These are phyloP conservation scores for Drosophila ohnishii DNA, from an alignment of 1,140 invertebrate genomes.

Conservation along the genomic window DNA sequence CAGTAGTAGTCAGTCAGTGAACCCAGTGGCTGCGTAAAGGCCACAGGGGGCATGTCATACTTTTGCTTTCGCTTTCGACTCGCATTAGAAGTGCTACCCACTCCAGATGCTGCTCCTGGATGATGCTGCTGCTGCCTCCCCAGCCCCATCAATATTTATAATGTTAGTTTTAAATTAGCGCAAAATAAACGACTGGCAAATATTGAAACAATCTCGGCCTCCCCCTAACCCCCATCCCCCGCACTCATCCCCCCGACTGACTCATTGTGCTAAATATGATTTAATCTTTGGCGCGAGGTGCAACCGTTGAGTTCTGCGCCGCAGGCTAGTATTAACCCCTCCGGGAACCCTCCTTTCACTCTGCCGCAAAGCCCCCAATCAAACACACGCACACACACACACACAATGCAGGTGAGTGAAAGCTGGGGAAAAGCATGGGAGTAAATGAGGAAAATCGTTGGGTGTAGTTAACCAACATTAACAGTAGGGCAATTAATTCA, in stretches of 20 bases:
- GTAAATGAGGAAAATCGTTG: neutral
- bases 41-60: constrained; percentile 77
- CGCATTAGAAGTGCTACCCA: constrained; percentile 20
- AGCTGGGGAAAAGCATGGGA: constrained; percentile 16
- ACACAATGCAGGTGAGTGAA: constrained; percentile 16
- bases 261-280: constrained; percentile 54
- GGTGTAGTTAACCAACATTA: constrained; percentile 24
- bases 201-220: constrained; percentile 61
- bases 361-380: constrained; percentile 40
- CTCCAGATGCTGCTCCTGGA: neutral
- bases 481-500: constrained; percentile 36
- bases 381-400: constrained; percentile 7
- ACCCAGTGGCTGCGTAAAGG: constrained; percentile 46
- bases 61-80: constrained; percentile 70
- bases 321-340: constrained; percentile 14
- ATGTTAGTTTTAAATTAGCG: constrained; percentile 80
- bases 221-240: neutral
- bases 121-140: neutral
- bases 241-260: neutral
- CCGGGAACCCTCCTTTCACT: neutral
- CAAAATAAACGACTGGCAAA: constrained; percentile 69
- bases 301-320: constrained; percentile 4
- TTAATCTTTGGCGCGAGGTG: constrained; percentile 41
- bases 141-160: constrained; percentile 70
- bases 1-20: constrained; percentile 52